These are phyloP conservation scores for Ameiurus melas DNA, from an alignment of 2,113 vertebrate genomes.

Conservation along the genomic window DNA sequence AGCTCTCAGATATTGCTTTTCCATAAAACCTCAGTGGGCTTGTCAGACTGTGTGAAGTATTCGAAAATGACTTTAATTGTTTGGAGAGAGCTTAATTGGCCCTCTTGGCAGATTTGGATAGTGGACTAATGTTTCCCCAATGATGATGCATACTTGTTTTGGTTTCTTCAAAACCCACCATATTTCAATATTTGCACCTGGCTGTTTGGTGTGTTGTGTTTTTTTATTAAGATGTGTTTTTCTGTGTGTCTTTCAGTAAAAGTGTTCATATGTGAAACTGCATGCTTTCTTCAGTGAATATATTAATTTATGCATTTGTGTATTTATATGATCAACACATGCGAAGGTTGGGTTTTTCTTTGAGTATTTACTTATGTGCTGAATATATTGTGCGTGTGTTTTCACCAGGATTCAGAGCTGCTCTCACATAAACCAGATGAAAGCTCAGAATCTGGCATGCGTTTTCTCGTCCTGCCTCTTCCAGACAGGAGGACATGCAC, in stretches of 20 bases:
- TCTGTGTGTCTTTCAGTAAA: conserved; percentile 20
- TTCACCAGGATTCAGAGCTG: conserved; percentile 88
- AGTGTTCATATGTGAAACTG: neutral
- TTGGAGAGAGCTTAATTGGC: conserved; percentile 60
- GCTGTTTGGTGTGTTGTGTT: conserved; percentile 1
- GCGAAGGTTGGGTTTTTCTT: neutral
- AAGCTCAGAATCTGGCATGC: conserved; percentile 79
- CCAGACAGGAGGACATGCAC: conserved; percentile 88
- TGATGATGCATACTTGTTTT: conserved; percentile 24
- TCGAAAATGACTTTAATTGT: conserved; percentile 54
- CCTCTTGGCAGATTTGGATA: conserved; percentile 54
- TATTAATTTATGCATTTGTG: neutral
- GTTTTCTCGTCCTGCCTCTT: conserved; percentile 91
- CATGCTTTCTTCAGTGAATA: neutral
- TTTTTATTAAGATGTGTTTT: too few relatives aligned
- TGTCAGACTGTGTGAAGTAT: conserved; percentile 48
- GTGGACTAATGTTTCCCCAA: conserved; percentile 45
- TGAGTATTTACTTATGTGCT: neutral
- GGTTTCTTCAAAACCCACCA: conserved; percentile 24
- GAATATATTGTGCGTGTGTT: conserved; percentile 30
- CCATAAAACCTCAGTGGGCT: conserved; percentile 41
- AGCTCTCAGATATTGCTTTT: conserved; percentile 27
- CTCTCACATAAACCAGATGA: conserved; percentile 90
- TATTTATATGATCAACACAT: neutral
- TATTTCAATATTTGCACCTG: conserved; percentile 25